phyloP scores from a whole-genome alignment of 1,140 invertebrate species.

The Odontomachus brunneus region DNA sequence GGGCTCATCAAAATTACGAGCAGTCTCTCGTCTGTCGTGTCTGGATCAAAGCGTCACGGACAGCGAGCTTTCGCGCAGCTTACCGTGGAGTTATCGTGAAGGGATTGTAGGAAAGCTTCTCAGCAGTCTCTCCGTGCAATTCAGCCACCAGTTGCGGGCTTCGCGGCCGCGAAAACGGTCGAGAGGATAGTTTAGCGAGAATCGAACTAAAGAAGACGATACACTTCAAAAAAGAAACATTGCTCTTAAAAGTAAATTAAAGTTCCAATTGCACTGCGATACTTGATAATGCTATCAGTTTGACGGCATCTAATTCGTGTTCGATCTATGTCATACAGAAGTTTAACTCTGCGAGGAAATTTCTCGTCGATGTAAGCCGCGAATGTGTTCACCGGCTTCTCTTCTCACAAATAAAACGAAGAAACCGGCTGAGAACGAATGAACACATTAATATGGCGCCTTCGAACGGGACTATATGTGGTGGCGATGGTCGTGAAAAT shows the following conservation, averaged over 20 bases:
- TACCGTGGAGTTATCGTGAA: conserved; percentile 56
- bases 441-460: background rate
- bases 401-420: background rate
- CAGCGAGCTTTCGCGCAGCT: conserved; percentile 66
- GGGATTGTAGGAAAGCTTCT: conserved; percentile 64
- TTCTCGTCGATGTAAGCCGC: background rate
- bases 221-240: background rate
- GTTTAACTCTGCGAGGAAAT: background rate
- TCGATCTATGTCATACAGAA: background rate
- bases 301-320: background rate
- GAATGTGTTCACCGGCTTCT: background rate
- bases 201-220: background rate
- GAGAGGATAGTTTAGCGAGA: background rate
- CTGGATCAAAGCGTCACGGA: conserved; percentile 47
- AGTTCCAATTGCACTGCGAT: background rate
- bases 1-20: background rate
- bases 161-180: conserved; percentile 74
- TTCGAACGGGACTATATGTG: background rate
- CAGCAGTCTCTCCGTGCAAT: conserved; percentile 63
- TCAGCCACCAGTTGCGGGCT: conserved; percentile 81
- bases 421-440: background rate
- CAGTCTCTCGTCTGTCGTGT: background rate
- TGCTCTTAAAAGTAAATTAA: background rate
- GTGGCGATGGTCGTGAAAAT: background rate
- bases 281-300: background rate